Percentiles rank a stretch among this genome's conserved stretches.
phyloP scores from a whole-genome alignment of 2,888 invertebrate genomes.

The Orthonevra nobilis region DNA sequence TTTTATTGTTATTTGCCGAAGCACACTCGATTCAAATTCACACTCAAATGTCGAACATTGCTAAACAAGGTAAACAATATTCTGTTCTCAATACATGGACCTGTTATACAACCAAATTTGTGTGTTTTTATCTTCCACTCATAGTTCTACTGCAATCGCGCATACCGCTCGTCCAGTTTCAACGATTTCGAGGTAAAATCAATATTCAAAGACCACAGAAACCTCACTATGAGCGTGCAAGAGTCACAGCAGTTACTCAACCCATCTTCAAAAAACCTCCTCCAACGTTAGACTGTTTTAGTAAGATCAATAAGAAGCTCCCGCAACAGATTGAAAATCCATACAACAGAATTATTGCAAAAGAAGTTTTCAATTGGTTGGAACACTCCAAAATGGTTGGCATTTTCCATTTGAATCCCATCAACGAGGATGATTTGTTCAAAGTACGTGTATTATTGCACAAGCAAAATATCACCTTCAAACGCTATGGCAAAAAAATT shows the following conservation, averaged over 20 bases:
- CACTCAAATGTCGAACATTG: conserved; percentile 40
- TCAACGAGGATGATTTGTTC: conserved; percentile 84
- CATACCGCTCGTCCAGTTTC: conserved; percentile 81
- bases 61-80: conserved; percentile 51
- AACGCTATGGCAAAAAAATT: conserved; percentile 85
- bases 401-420: conserved; percentile 87
- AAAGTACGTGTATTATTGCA: conserved; percentile 84
- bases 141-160: conserved; percentile 81
- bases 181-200: conserved; percentile 87
- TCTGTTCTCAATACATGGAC: background rate
- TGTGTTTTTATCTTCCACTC: conserved; percentile 60
- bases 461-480: conserved; percentile 86
- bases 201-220: conserved; percentile 88
- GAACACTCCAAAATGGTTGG: conserved; percentile 86
- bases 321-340: conserved; percentile 83
- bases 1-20: background rate
- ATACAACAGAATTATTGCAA: conserved; percentile 86
- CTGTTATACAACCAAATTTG: conserved; percentile 42
- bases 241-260: conserved; percentile 84
- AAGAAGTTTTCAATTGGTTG: conserved; percentile 86
- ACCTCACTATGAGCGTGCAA: conserved; percentile 86
- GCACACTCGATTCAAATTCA: background rate
- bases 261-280: conserved; percentile 83
- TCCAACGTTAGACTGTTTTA: conserved; percentile 82
- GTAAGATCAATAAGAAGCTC: conserved; percentile 73